Conservation (phyloP, 2,113 vertebrate genomes). For the Chlorocebus sabaeus region DNA sequence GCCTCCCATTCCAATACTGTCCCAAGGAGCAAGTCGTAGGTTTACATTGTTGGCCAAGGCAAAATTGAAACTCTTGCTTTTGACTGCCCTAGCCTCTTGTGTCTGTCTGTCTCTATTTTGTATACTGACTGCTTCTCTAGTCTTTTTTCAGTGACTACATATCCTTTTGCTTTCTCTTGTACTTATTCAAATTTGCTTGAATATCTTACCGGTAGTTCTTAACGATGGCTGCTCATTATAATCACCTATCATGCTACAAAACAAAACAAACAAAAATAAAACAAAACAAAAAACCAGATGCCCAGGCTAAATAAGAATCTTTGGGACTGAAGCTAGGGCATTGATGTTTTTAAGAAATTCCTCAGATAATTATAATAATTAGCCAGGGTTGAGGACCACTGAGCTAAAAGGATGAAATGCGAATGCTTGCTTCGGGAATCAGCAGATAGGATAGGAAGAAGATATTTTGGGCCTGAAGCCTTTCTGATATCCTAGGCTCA, state of each 20-base stretch:
- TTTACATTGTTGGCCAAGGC: not conserved
- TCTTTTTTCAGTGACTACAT: not conserved
- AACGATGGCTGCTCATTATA: not conserved
- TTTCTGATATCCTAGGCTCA: not conserved
- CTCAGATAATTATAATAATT: conserved; percentile 10
- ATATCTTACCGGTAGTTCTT: not conserved
- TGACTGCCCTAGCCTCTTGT: not conserved
- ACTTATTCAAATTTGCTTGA: not conserved
- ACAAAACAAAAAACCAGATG: not conserved
- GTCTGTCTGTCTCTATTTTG: not conserved
- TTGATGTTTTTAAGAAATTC: not conserved
- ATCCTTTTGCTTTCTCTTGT: not conserved
- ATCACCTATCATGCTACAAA: not conserved
- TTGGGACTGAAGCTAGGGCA: not conserved
- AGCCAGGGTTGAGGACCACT: not conserved
- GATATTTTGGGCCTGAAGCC: not conserved
- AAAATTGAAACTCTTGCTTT: not conserved
- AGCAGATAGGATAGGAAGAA: not conserved
- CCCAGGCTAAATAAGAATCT: not conserved
- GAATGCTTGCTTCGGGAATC: not conserved
- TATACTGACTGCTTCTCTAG: not conserved
- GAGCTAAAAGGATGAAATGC: conserved; percentile 12
- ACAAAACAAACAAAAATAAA: not conserved
- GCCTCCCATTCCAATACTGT: not conserved
- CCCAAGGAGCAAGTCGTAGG: not conserved